These are phyloP conservation scores for Aviceda subcristata DNA, from an alignment of 2,113 vertebrate genomes.

Conservation along the genomic window DNA sequence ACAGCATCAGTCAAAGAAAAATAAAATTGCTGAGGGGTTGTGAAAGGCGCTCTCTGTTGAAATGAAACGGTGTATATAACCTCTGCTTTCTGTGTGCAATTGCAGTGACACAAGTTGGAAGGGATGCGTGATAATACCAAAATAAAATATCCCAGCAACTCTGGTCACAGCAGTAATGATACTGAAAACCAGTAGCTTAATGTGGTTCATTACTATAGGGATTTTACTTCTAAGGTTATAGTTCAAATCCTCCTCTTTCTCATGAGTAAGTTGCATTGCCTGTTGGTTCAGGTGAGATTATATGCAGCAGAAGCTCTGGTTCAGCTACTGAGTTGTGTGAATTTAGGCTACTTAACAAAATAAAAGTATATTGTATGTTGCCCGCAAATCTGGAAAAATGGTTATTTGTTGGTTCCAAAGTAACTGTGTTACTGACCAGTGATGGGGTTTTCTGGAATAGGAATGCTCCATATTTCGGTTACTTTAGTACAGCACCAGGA, in stretches of 20 bases:
- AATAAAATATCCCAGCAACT: background rate
- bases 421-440: background rate
- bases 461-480: background rate
- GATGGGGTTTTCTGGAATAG: background rate
- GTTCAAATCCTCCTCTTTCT: background rate
- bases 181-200: background rate
- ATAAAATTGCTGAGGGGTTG: background rate
- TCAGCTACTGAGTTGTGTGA: background rate
- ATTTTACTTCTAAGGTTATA: background rate
- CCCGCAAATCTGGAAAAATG: background rate
- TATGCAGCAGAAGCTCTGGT: background rate
- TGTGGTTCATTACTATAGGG: background rate
- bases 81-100: background rate
- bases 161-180: background rate
- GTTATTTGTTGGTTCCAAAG: background rate
- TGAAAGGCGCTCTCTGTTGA: constrained; percentile 30
- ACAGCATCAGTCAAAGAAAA: constrained; percentile 62
- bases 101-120: background rate
- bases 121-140: background rate
- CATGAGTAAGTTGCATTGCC: rapidly evolving
- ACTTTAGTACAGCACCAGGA: background rate
- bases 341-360: background rate
- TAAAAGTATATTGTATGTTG: background rate
- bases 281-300: background rate
- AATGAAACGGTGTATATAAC: background rate